Conservation (phyloP, 2,113 vertebrate genomes). For the Dolichotis patagonum region DNA sequence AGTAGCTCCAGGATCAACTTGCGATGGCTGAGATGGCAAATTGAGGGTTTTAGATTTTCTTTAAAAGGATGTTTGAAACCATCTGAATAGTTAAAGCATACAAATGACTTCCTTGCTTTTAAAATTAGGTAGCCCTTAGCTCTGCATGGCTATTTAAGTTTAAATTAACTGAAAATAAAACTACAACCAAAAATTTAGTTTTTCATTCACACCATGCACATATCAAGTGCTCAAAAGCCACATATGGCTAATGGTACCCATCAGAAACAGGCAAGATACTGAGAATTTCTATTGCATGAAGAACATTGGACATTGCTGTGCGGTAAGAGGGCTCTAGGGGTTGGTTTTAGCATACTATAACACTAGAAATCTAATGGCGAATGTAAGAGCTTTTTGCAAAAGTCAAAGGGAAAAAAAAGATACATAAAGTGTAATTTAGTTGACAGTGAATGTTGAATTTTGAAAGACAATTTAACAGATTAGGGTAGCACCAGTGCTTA, state of each 20-base stretch:
- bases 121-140: not conserved
- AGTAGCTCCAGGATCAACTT: not conserved
- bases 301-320: not conserved
- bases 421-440: not conserved
- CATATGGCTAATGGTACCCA: not conserved
- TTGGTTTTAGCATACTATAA: not conserved
- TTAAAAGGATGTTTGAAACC: not conserved
- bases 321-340: not conserved
- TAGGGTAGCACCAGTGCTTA: not conserved
- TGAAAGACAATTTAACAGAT: slow-evolving; percentile 37
- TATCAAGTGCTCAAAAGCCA: slow-evolving; percentile 12
- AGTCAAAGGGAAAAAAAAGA: not conserved
- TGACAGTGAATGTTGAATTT: slow-evolving; percentile 50
- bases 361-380: not conserved
- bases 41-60: not conserved
- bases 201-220: not conserved
- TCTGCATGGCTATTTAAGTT: not conserved
- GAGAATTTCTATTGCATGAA: not conserved
- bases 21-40: not conserved
- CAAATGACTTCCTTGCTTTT: not conserved
- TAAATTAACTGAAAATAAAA: slow-evolving; percentile 9
- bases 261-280: not conserved
- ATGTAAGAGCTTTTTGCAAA: slow-evolving; percentile 8
- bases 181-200: not conserved
- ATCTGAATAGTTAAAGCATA: not conserved